Evolutionary conservation across 2,113 vertebrate species (phyloP).

Genomic region (Rhizomys pruinosus): DNA sequence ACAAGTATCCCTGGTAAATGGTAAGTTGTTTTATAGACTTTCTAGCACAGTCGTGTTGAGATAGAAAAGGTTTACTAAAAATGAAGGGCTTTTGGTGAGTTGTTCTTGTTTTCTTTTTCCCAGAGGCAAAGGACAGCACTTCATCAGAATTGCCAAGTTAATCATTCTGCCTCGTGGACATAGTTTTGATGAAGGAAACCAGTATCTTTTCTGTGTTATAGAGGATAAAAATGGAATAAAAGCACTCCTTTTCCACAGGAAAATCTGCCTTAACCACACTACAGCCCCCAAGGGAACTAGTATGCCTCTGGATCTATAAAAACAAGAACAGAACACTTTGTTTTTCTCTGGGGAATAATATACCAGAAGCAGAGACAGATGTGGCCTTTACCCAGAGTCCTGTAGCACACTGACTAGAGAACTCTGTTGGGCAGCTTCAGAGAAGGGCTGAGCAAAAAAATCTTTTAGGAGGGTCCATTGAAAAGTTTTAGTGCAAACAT

Average conservation of each 20-base stretch:
- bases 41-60: background rate
- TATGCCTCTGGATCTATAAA: conserved; percentile 32
- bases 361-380: conserved; percentile 15
- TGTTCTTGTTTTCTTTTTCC: background rate
- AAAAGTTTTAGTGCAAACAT: background rate
- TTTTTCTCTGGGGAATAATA: conserved; percentile 32
- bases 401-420: background rate
- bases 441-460: background rate
- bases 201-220: background rate
- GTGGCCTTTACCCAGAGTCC: background rate
- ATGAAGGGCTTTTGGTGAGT: background rate
- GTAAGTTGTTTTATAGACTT: background rate
- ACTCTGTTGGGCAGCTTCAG: background rate
- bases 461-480: background rate
- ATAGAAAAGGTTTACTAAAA: conserved; percentile 46
- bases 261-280: background rate
- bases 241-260: background rate
- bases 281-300: background rate
- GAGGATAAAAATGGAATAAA: conserved; percentile 32
- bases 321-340: conserved; percentile 39
- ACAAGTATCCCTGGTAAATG: background rate
- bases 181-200: conserved; percentile 24
- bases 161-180: conserved; percentile 1
- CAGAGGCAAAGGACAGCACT: background rate
- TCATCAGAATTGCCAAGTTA: conserved; percentile 46